Evolutionary conservation across 2,113 vertebrate species (phyloP), one percentile per base, ranked within the genome.

Genomic region (Micronycteris hirsuta): DNA sequence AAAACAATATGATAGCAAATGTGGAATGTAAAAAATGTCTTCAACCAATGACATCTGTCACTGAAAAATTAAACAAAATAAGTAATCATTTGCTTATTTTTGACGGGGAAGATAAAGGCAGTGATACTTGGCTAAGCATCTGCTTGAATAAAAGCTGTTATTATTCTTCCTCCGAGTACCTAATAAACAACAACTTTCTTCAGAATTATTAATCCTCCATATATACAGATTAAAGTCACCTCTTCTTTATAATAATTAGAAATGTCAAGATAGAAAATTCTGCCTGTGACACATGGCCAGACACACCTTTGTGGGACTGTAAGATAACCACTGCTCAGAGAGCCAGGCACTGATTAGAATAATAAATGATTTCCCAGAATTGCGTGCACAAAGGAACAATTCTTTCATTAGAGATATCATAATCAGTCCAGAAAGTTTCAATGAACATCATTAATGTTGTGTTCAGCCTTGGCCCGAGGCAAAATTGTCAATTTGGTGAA

Each of bases 161-260:
- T 89, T 94, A 56, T 92, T 90, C 61, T 49, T 93, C 88, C 56
- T 91, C 86, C 86, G 38, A 36, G 97, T 93, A 94, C 71, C 38
- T 71, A 78, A 93, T 97, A 97, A 89, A 95, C 92, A 97, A 97
- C 85, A 97, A 93, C 94, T 82, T 90, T 80, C 86, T 96, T 78
- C 81, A 88, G 95, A 94, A 91, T 97, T 97, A 97, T 97, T 97
- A 96, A 97, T 96, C 90, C n/a, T 83, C 81, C 78, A 70, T 93
- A 87, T 93, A 87, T 67, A 83, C 56, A 97, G 96, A 96, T 95
- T 96, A 38, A 88, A 71, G 28, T 63, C 11, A 92, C 94, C 88
- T 96, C 94, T 97, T 92, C 82, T n/a, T 94, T 97, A 91, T 86
- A 95, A 91, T 93, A 83, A 96, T 85, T 85, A 97, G 91, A 93